Percentiles rank a stretch among this genome's conserved stretches.
Conservation (phyloP, 2,888 invertebrate genomes). For the Hecatera dysodea region DNA sequence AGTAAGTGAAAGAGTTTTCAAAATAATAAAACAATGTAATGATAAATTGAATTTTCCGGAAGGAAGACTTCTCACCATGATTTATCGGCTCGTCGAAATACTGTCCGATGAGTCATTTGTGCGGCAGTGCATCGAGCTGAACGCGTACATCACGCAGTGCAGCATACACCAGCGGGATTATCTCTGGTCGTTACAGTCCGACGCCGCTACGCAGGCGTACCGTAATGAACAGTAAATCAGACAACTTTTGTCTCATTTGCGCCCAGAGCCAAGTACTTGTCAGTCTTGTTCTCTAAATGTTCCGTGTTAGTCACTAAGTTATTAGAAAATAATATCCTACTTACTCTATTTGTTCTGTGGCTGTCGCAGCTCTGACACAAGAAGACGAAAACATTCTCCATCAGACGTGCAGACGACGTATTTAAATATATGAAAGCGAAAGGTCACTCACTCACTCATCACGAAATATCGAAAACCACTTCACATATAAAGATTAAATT, state of each 20-base stretch:
- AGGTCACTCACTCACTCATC: no score
- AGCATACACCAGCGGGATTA: conserved; percentile 87
- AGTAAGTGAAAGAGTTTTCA: background rate
- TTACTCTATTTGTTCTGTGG: background rate
- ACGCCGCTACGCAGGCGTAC: background rate
- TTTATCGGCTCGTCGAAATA: conserved; percentile 92
- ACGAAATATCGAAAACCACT: no score
- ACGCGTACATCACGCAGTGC: conserved; percentile 94
- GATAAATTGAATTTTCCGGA: conserved; percentile 93
- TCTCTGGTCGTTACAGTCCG: background rate
- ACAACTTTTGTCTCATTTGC: background rate
- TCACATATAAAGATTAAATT: no score
- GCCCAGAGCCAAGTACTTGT: background rate
- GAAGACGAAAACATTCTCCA: no score
- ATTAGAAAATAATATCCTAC: background rate
- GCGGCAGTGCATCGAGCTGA: conserved; percentile 93
- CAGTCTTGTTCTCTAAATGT: background rate
- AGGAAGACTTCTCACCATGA: conserved; percentile 91
- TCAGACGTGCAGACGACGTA: background rate
- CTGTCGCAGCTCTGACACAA: background rate
- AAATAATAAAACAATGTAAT: conserved; percentile 88
- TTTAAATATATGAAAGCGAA: no score
- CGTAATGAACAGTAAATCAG: no score
- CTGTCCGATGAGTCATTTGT: conserved; percentile 93
- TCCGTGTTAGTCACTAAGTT: background rate